These are phyloP conservation scores for Drosophila pachea DNA, from an alignment of 1,140 invertebrate species.

Conservation along the genomic window DNA sequence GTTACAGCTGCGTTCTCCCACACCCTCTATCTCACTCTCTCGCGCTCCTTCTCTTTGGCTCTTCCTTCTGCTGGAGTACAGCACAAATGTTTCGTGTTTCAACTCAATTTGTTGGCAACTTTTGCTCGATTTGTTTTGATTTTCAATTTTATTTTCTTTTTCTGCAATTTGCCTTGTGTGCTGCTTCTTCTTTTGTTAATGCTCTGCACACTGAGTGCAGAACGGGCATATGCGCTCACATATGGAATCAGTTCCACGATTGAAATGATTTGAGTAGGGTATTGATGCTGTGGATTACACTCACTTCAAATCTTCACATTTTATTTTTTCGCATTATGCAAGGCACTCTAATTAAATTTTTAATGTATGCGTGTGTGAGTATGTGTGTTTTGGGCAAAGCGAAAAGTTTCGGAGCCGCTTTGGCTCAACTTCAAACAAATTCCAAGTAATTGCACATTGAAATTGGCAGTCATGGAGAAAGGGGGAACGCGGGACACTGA, in stretches of 20 bases:
- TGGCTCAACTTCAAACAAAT: slow-evolving; percentile 68
- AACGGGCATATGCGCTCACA: background rate
- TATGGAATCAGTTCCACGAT: too few relatives aligned
- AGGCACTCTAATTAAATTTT: slow-evolving; percentile 69
- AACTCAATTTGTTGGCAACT: slow-evolving; percentile 51
- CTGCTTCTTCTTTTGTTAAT: background rate
- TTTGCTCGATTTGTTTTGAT: slow-evolving; percentile 61
- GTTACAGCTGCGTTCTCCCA: background rate
- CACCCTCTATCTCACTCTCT: too few relatives aligned
- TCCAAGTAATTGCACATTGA: slow-evolving; percentile 73
- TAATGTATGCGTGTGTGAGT: slow-evolving; percentile 43
- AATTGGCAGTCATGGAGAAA: slow-evolving; percentile 37
- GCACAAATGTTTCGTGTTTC: slow-evolving; percentile 37
- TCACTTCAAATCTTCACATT: background rate
- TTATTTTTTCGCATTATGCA: slow-evolving; percentile 33
- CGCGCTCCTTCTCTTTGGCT: too few relatives aligned
- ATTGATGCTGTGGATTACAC: background rate
- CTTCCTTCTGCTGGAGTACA: background rate
- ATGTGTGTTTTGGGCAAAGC: slow-evolving; percentile 3
- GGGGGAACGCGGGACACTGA: background rate
- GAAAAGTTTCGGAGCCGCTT: slow-evolving; percentile 52
- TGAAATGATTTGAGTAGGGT: background rate
- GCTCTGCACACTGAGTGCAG: background rate
- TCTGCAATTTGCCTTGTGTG: slow-evolving; percentile 11
- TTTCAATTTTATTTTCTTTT: slow-evolving; percentile 43